Conservation (phyloP, 2,113 vertebrate genomes). For the Pica pica region DNA sequence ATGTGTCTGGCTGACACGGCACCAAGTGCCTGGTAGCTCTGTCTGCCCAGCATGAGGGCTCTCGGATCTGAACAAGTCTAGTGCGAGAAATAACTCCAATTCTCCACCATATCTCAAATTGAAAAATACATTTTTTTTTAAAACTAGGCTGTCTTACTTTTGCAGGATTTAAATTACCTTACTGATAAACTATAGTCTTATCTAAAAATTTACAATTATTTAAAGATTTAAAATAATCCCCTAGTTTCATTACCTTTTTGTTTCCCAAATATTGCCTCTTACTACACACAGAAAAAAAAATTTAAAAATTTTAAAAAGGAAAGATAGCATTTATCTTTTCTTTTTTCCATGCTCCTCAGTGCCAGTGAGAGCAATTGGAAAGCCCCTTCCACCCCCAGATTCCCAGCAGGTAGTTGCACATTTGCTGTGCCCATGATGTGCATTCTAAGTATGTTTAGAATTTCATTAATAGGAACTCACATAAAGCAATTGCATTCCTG, state of each 20-base stretch:
- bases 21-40: neutral
- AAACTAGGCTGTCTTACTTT: neutral
- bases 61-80: neutral
- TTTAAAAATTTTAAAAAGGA: neutral
- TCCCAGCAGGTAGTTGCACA: neutral
- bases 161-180: neutral
- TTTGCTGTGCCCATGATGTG: neutral
- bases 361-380: neutral
- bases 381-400: neutral
- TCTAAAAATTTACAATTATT: neutral
- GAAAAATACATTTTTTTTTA: too few species aligned
- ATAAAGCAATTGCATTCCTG: neutral
- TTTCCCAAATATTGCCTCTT: neutral
- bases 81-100: neutral
- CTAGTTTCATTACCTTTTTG: neutral
- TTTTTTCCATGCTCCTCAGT: neutral
- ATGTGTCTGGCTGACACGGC: neutral
- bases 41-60: neutral
- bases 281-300: neutral
- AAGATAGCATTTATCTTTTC: neutral
- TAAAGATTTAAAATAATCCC: neutral
- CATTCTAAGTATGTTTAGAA: neutral
- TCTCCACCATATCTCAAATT: neutral
- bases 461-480: neutral
- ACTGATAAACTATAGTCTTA: neutral